These are phyloP conservation scores for Antigone vipio DNA, from an alignment of 2,113 vertebrate genomes.

Conservation along the genomic window DNA sequence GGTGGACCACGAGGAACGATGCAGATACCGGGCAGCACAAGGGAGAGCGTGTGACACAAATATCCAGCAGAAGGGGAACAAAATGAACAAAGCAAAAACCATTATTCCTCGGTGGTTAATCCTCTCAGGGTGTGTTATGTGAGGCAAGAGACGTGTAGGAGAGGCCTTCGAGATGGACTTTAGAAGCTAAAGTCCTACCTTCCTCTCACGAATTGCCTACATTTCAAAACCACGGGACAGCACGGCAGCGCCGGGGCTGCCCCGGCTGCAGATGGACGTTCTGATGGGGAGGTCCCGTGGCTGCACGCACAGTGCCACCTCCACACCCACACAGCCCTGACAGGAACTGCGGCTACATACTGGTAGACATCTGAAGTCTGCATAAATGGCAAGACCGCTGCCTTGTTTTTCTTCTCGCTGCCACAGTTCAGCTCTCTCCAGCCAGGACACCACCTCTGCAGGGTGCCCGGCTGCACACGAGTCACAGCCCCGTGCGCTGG, in stretches of 20 bases:
- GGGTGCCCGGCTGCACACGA: not conserved
- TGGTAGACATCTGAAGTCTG: not conserved
- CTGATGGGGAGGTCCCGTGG: rapidly evolving
- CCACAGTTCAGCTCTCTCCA: not conserved
- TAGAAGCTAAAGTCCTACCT: not conserved
- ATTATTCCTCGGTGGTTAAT: not conserved
- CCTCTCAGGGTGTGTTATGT: too few relatives aligned
- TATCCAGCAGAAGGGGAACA: not conserved
- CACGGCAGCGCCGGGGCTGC: not conserved
- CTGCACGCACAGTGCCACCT: not conserved
- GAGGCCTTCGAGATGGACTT: not conserved
- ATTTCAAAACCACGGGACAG: not conserved
- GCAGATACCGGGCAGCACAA: not conserved
- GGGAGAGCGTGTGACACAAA: not conserved
- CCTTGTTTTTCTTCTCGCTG: not conserved
- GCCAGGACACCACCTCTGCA: not conserved
- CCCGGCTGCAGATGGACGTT: not conserved
- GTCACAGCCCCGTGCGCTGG: rapidly evolving
- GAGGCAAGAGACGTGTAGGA: not conserved
- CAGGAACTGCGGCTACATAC: not conserved
- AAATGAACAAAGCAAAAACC: not conserved
- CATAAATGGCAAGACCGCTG: rapidly evolving
- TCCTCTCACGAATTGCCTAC: not conserved
- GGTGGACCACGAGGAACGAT: not conserved
- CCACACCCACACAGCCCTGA: rapidly evolving